Conservation (phyloP, 1,140 invertebrate species). For the Papilio dardanus region DNA sequence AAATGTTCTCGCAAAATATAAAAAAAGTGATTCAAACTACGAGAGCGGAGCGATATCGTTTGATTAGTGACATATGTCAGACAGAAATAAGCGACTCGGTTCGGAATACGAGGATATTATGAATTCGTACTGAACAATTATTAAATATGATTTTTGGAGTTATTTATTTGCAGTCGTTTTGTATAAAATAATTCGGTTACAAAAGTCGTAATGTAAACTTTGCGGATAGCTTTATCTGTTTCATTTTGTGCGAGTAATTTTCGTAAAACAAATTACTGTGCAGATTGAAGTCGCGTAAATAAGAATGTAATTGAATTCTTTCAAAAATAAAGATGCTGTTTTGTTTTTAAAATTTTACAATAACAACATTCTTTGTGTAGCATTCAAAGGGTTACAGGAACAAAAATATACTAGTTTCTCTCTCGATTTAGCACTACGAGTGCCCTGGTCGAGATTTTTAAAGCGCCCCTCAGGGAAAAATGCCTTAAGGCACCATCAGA, state of each 20-base stretch:
- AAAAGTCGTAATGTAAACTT: conserved; percentile 23
- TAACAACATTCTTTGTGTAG: background rate
- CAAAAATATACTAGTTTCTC: too few species aligned
- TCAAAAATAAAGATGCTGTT: conserved; percentile 18
- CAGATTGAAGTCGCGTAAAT: conserved; percentile 26
- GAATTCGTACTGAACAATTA: conserved; percentile 19
- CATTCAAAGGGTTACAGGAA: too few species aligned
- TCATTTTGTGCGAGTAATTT: background rate
- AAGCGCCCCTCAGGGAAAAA: too few species aligned
- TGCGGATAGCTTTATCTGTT: conserved; percentile 20
- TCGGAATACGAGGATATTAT: conserved; percentile 13
- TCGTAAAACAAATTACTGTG: conserved; percentile 20
- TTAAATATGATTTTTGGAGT: conserved; percentile 24
- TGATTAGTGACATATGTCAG: conserved; percentile 53
- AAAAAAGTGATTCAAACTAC: conserved; percentile 43
- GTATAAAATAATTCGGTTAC: conserved; percentile 16
- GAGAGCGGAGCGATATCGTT: conserved; percentile 47
- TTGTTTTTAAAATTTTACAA: background rate
- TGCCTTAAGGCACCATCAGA: too few species aligned
- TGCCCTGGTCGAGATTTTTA: too few species aligned
- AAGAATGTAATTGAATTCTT: conserved; percentile 19
- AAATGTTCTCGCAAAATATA: conserved; percentile 60
- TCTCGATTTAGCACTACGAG: too few species aligned
- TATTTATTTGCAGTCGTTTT: conserved; percentile 29
- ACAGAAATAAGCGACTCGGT: conserved; percentile 45